phyloP scores from a whole-genome alignment of 2,888 invertebrate species.

The Ctenicera cuprea region DNA sequence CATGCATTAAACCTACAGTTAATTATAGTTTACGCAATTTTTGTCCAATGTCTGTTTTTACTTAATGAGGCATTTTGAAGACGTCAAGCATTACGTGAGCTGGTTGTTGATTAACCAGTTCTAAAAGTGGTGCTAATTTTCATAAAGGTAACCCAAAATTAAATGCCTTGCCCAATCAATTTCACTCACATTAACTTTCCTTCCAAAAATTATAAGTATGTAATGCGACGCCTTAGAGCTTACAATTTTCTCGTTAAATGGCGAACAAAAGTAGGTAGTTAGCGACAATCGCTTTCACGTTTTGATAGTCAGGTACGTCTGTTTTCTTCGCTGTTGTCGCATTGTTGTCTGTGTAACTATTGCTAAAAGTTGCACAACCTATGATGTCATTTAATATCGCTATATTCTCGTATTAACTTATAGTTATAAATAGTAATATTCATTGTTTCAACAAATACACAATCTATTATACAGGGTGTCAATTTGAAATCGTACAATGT shows the following conservation, averaged over 20 bases:
- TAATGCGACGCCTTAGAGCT: not conserved
- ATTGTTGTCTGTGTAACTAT: slow-evolving; percentile 13
- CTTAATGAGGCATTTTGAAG: not conserved
- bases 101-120: slow-evolving; percentile 12
- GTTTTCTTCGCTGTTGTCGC: slow-evolving; percentile 4
- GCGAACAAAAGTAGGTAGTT: not conserved
- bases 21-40: slow-evolving; percentile 7
- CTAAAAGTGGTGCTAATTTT: slow-evolving; percentile 17
- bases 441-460: slow-evolving; percentile 8
- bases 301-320: slow-evolving; percentile 8
- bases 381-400: slow-evolving; percentile 10
- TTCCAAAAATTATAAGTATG: not conserved
- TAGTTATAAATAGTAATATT: slow-evolving; percentile 2
- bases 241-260: slow-evolving; percentile 8
- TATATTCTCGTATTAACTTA: too few species aligned
- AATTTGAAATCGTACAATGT: too few species aligned
- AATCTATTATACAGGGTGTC: too few species aligned
- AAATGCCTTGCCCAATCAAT: slow-evolving; percentile 16
- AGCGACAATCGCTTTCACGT: slow-evolving; percentile 12
- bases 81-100: slow-evolving; percentile 14
- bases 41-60: not conserved
- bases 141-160: slow-evolving; percentile 16
- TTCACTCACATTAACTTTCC: slow-evolving; percentile 16
- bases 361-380: not conserved
- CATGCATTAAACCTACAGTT: not conserved